Evolutionary conservation across 2,797 vertebrate species (phyloP), one percentile per base, ranked within the genome.

Genomic region (Neosilurus hyrtlii): DNA sequence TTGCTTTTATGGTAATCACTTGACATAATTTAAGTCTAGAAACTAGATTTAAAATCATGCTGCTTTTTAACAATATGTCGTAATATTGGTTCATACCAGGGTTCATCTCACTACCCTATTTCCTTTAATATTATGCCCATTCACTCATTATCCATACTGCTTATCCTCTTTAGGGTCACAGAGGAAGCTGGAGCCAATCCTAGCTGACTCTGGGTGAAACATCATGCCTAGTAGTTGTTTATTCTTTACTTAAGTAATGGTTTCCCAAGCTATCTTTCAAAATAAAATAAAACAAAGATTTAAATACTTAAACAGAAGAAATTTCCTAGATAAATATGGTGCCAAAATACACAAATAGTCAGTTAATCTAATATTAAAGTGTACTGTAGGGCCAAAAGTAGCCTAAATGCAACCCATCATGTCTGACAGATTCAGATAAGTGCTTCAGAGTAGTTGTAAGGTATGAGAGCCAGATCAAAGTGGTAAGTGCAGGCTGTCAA

Each of bases 391-490:
- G 20, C 56, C 35, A 43, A 62, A 76, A 14, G 26, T 57, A 9
- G 26, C 52, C 26, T 56, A 56, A 56, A 61, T 61, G 56, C 56
- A 76, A 61, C 20, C 26, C 43, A 73, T 73, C 71, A 57, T 51
- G 24, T 35, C 52, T 43, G 73, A 61, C 30, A 37, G 20, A 15
- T 43, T n/a, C 2, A n/a, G 56, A 75, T 76, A 76, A 61, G 12
- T 75, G 35, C 10, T 75, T 75, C 73, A 12, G 18, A 57, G 73
- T n/a, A 61, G 15, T 24, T 43, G 3, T 24, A 49, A 2, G 0
- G 73, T 75, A 37, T 22, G 73, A 61, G 54, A n/a, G 20, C 56
- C 56, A 59, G 73, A 76, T 43, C 20, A 49, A 76, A 62, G 35
- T n/a, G 22, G 35, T 56, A 35, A 30, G 24, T 20, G 4, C n/a